Base-by-base conservation (phyloP, 2,888 invertebrate genomes). In the Cheilosia urbana region DNA sequence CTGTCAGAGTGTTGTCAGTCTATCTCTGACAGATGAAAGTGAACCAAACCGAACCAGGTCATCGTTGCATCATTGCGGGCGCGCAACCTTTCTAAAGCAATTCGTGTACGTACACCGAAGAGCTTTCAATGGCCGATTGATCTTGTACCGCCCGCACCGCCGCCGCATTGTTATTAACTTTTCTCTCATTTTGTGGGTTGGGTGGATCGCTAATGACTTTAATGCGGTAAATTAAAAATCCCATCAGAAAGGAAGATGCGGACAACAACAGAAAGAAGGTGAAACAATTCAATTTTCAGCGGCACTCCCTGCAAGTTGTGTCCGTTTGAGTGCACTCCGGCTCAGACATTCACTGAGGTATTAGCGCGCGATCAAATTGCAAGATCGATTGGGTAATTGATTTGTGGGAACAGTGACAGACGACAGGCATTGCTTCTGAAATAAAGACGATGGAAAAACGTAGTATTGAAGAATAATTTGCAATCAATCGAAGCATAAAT, bases 401-500 rank as follows among this genome's bases (percentile, higher is more conserved):
- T 80, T 84, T 84, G 80, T 66, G 79, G 63, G 73, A 79, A 69
- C 72, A 68, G 77, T 37, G 65, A 65, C 42, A 57, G 65, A 15
- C 27, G 21, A 53, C 57, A 40, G 60, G 47, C 65, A 51, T 40
- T 68, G 82, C 82, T 82, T 73, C 82, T 78, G 78, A 71, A 66
- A 60, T 13, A 37, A 17, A 65, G 47, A 15, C 27, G 27, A 21
- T 42, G 40, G 30, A 34, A 53, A 62, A 47, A 24, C 37, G 37
- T 37, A 37, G 37, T 37, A 13, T 19, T 19, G 40, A 42, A 40
- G 24, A 81, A 76, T 21, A 69, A 71, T 75, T 84, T 69, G 60
- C 84, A 84, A 84, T 80, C 75, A 84, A 84, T 80, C 65, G 84
- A 71, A 76, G 60, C 65, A 80, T 71, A 80, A 69, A 84, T 84